These are phyloP conservation scores for Andrena camellia DNA, from an alignment of 2,888 invertebrate genomes.

Conservation along the genomic window DNA sequence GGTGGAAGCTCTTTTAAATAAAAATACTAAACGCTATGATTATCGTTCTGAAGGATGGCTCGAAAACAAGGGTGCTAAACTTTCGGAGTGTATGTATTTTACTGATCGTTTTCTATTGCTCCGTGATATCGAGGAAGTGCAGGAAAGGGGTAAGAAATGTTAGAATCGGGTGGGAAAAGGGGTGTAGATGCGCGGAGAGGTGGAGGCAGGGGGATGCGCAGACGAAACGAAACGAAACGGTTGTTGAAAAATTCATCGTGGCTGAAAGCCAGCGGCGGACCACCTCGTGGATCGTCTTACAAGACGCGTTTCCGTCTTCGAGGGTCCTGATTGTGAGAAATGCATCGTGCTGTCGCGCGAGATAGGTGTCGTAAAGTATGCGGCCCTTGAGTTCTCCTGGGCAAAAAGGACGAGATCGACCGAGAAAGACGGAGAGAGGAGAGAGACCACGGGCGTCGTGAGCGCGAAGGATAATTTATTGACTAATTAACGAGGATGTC, in stretches of 20 bases:
- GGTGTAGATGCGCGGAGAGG: not conserved
- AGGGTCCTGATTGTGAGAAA: conserved; percentile 75
- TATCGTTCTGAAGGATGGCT: not conserved
- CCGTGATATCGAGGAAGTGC: conserved; percentile 30
- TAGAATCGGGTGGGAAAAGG: not conserved
- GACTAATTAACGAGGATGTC: conserved; percentile 85
- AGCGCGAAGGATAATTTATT: conserved; percentile 84
- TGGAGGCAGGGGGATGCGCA: not conserved
- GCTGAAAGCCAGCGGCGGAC: conserved; percentile 65
- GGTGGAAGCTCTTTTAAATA: not conserved
- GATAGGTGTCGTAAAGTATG: conserved; percentile 81
- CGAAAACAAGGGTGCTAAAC: conserved; percentile 17
- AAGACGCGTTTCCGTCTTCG: conserved; percentile 74
- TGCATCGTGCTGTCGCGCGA: conserved; percentile 73
- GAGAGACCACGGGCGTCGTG: conserved; percentile 74
- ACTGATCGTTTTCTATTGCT: conserved; percentile 4
- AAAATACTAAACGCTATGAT: conserved; percentile 6
- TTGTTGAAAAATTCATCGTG: conserved; percentile 67
- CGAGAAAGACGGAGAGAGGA: conserved; percentile 49
- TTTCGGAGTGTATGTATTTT: not conserved
- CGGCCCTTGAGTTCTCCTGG: conserved; percentile 70
- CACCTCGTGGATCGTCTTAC: conserved; percentile 74
- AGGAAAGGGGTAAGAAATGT: not conserved
- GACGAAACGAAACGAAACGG: conserved; percentile 37
- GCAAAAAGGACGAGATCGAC: conserved; percentile 57